Conservation (phyloP, 2,113 vertebrate species). For the Bothrops jararaca region DNA sequence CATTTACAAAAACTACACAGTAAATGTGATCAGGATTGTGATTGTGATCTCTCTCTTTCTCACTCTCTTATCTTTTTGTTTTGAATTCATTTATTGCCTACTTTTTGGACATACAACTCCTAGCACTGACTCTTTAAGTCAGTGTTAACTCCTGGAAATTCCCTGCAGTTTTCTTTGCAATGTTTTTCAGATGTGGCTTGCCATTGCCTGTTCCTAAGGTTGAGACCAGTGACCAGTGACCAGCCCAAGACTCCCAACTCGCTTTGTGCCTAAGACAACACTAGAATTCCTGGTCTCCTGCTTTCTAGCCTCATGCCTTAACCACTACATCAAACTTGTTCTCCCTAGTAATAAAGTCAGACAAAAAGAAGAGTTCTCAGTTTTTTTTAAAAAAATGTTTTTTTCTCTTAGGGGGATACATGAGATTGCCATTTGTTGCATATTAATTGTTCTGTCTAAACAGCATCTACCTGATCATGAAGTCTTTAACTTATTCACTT, state of each 20-base stretch:
- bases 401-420: no score
- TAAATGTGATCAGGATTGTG: not conserved
- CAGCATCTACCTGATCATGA: no score
- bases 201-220: not conserved
- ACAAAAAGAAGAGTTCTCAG: no score
- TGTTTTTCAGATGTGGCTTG: not conserved
- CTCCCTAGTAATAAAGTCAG: no score
- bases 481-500: no score
- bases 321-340: no score
- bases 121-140: not conserved
- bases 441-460: no score
- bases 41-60: not conserved
- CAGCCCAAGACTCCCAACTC: not conserved
- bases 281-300: not conserved
- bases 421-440: no score
- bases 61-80: not conserved
- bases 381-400: no score
- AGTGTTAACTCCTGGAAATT: not conserved
- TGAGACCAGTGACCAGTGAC: not conserved
- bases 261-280: not conserved
- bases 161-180: not conserved
- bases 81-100: not conserved
- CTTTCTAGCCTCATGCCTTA: no score
- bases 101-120: not conserved
- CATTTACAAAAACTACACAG: not conserved